Conservation (phyloP, 2,888 invertebrate species). For the Corythucha ciliata region DNA sequence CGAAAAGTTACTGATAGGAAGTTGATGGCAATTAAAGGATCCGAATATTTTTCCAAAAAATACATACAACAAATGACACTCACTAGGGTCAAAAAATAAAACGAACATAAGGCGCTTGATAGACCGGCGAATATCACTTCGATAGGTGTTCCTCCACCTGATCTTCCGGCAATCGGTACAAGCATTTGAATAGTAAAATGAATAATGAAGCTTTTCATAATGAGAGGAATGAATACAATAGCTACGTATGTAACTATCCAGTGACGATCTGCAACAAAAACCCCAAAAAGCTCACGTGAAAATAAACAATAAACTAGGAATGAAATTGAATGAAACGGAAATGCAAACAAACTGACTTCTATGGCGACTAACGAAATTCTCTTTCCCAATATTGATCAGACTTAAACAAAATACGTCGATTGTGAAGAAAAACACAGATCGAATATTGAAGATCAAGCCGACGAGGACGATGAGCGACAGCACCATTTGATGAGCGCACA, state of each 20-base stretch:
- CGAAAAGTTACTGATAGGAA: conserved; percentile 32
- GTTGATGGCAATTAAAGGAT: not conserved
- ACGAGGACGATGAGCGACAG: conserved; percentile 49
- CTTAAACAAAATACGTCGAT: conserved; percentile 37
- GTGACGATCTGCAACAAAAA: no score
- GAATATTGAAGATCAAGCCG: conserved; percentile 49
- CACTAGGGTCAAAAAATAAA: no score
- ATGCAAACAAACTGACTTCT: not conserved
- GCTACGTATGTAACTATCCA: no score
- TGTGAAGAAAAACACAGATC: conserved; percentile 57
- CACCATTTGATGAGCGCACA: conserved; percentile 49
- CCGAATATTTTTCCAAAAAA: not conserved
- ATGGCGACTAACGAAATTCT: not conserved
- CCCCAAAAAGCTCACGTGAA: no score
- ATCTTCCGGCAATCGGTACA: no score
- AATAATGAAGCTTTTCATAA: no score
- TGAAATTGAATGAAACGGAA: not conserved
- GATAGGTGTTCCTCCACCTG: no score
- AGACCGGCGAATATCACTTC: no score
- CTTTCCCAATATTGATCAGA: conserved; percentile 11
- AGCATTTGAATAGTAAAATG: no score
- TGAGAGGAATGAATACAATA: no score
- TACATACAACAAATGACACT: no score
- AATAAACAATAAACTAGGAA: not conserved
- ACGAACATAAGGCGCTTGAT: no score